These are phyloP conservation scores for Harpegnathos saltator DNA, from an alignment of 1,140 invertebrate genomes.

Conservation along the genomic window DNA sequence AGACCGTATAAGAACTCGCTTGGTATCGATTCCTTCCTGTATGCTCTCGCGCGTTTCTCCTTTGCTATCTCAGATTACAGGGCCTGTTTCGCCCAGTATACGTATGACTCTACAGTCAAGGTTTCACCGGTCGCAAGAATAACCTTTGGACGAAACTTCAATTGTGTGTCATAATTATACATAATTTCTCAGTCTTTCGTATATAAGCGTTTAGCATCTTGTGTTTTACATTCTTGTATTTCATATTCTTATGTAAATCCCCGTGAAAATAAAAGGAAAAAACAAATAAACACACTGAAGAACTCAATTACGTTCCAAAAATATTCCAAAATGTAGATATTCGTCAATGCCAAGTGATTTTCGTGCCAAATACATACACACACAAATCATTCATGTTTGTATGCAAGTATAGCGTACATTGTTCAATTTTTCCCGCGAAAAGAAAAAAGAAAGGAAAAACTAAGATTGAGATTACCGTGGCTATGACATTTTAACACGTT, in stretches of 20 bases:
- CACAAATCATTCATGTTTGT: no score
- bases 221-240: not conserved
- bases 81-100: slow-evolving; percentile 50
- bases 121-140: not conserved
- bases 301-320: not conserved
- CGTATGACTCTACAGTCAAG: not conserved
- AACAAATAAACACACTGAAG: not conserved
- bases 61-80: slow-evolving; percentile 79
- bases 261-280: not conserved
- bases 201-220: not conserved
- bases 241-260: not conserved
- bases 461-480: not conserved
- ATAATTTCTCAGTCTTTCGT: not conserved
- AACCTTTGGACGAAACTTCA: not conserved
- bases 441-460: slow-evolving; percentile 4
- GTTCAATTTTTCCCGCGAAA: not conserved
- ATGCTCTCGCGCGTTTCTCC: slow-evolving; percentile 79
- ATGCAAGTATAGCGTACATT: not conserved
- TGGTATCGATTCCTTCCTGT: slow-evolving; percentile 81
- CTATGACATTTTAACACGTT: not conserved
- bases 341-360: not conserved
- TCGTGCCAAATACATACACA: not conserved
- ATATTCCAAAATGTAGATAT: not conserved
- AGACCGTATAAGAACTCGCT: slow-evolving; percentile 82
- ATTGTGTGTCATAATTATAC: not conserved